These are phyloP conservation scores for Cyclina sinensis DNA, from an alignment of 1,140 invertebrate genomes.

Conservation along the genomic window DNA sequence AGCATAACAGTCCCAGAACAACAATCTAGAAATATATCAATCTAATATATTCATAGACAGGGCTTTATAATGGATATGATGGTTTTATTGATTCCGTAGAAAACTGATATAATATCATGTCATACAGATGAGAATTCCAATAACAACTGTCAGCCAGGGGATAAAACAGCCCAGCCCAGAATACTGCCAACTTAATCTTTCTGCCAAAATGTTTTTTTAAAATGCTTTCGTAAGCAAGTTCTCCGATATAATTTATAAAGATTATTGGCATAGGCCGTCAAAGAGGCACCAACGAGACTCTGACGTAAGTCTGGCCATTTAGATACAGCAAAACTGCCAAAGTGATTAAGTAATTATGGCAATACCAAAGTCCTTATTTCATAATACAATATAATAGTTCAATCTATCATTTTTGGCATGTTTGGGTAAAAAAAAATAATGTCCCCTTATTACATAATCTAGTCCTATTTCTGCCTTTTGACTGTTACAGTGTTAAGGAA, in stretches of 20 bases:
- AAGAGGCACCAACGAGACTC: no score
- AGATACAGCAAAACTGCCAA: no score
- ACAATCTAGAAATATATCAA: neutral
- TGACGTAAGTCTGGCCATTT: no score
- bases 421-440: no score
- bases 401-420: no score
- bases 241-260: neutral
- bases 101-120: conserved; percentile 21
- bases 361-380: no score
- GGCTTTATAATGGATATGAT: conserved; percentile 23
- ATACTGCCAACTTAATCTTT: neutral
- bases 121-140: conserved; percentile 1
- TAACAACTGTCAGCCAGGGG: neutral
- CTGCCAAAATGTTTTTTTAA: conserved; percentile 22
- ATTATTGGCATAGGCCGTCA: no score
- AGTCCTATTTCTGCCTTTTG: no score
- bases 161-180: neutral
- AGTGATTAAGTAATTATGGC: no score
- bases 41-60: conserved; percentile 32
- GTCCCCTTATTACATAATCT: no score
- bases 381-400: no score
- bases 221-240: neutral
- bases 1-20: neutral
- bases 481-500: no score
- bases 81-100: neutral